phyloP scores from a whole-genome alignment of 2,113 vertebrate species.

The Nyctereutes procyonoides region DNA sequence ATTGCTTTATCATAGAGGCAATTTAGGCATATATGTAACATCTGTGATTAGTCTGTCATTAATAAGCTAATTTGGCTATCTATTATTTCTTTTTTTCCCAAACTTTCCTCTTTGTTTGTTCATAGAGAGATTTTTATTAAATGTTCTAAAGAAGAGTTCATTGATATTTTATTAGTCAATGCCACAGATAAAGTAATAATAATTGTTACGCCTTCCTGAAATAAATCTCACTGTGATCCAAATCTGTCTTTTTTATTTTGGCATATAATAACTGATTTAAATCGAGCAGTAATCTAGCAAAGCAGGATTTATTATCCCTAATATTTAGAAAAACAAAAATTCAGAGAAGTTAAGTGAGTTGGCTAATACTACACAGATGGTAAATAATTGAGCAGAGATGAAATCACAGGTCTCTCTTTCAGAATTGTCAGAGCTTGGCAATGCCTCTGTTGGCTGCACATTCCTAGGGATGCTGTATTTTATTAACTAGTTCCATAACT shows the following conservation, averaged over 20 bases:
- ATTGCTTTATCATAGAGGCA: not conserved
- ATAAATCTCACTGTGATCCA: not conserved
- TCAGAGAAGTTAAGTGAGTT: not conserved
- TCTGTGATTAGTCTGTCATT: not conserved
- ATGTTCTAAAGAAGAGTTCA: not conserved
- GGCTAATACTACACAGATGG: too few species aligned
- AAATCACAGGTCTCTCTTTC: not conserved
- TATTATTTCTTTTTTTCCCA: too few species aligned
- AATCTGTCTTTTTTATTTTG: not conserved
- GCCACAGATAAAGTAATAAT: not conserved
- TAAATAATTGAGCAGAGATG: not conserved
- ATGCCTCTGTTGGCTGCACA: rapidly evolving
- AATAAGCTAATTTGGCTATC: not conserved
- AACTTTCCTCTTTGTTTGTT: not conserved
- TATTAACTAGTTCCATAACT: not conserved
- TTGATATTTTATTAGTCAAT: not conserved
- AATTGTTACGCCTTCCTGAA: not conserved
- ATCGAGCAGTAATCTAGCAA: not conserved
- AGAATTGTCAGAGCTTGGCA: not conserved
- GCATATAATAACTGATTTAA: not conserved
- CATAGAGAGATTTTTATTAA: not conserved
- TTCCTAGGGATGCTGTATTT: rapidly evolving
- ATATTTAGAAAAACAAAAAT: not conserved
- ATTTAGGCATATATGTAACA: not conserved
- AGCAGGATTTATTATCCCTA: not conserved